Evolutionary conservation across 2,113 vertebrate species (phyloP), one percentile per base, ranked within the genome.

Genomic region (Brachypodius melanocephalos): DNA sequence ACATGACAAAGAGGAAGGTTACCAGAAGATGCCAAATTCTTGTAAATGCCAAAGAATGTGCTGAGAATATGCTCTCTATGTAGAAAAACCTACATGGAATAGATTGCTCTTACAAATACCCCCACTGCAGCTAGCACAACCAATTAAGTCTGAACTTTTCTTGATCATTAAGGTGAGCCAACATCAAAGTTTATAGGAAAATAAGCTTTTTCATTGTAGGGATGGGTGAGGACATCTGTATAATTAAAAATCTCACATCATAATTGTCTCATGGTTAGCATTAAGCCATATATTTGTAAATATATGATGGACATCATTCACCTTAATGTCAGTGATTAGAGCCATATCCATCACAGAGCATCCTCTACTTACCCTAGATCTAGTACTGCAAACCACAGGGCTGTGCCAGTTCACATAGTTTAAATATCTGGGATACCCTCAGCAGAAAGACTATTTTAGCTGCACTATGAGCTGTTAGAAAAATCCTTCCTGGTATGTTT

Each of bases 401-500:
- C 59, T 57, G 8, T 89, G 74, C 40, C 61, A 79, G 24, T 89
- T 82, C 66, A 61, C n/a, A 17, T 59, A 40, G 66, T 84, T 85
- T 82, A 57, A 73, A 72, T 78, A 75, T 32, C 42, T 52, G 42
- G 24, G 51, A 51, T 83, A 61, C 51, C 79, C 69, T 88, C 38
- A 36, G 13, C 8, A 80, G 63, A 86, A 88, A 62, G 42, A 43
- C 43, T 88, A 21, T 80, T 83, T 80, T 83, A 88, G 63, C 54
- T 95, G 36, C 68, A 67, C 49, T 77, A 19, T 0, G 1, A 85
- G 38, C 38, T 85, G 45, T 88, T 93, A 91, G 71, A 76, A 88
- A 94, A 95, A 85, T 69, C 85, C 75, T 80, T 74, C 46, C 52
- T 75, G 40, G n/a, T 92, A 45, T 63, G 55, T 78, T 93, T 92